Evolutionary conservation across 2,888 invertebrate genomes (phyloP).

Genomic region (Schizotus pectinicornis): DNA sequence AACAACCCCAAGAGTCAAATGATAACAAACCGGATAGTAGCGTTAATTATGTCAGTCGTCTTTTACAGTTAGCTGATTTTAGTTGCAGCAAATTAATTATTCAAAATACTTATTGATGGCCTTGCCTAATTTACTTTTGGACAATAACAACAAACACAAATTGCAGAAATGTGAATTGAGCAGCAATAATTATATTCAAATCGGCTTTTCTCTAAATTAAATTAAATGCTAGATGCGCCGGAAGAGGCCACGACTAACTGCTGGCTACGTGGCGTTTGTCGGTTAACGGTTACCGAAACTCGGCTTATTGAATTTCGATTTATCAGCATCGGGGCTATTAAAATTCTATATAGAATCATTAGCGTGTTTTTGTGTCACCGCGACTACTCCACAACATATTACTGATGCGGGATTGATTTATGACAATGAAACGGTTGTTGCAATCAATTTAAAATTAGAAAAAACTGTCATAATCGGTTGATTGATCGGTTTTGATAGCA

Average conservation of each 20-base stretch:
- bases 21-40: too few species aligned
- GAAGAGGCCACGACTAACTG: neutral
- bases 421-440: neutral
- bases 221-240: slow-evolving; percentile 12
- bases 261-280: neutral
- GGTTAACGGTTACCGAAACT: neutral
- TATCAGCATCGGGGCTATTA: neutral
- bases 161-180: too few species aligned
- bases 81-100: too few species aligned
- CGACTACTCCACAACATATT: too few species aligned
- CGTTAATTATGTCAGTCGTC: too few species aligned
- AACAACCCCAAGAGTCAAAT: too few species aligned
- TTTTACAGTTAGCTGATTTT: too few species aligned
- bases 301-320: neutral
- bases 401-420: too few species aligned
- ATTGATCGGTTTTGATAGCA: slow-evolving; percentile 22
- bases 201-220: neutral
- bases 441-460: slow-evolving; percentile 19
- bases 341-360: neutral
- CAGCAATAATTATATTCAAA: too few species aligned
- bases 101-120: too few species aligned
- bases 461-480: slow-evolving; percentile 12
- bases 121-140: too few species aligned
- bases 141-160: too few species aligned
- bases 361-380: slow-evolving; percentile 9